These are phyloP conservation scores for Acanthiza pusilla DNA, from an alignment of 2,797 vertebrate species.

Conservation along the genomic window DNA sequence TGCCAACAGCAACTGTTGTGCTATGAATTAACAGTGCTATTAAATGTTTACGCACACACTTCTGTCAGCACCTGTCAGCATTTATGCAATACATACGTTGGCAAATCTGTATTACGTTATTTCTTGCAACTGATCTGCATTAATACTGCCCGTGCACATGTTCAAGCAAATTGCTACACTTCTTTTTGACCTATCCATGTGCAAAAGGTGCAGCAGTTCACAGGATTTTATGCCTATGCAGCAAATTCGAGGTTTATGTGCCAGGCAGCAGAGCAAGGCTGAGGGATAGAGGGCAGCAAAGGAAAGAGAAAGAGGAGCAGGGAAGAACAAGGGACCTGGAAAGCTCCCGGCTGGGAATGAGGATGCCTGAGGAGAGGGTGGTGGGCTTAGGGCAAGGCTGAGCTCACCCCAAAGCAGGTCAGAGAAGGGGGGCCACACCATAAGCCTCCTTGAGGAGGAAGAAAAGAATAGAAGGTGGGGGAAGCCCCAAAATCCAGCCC, in stretches of 20 bases:
- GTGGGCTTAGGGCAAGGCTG: neutral
- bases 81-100: constrained; percentile 68
- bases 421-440: neutral
- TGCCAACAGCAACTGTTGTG: constrained; percentile 66
- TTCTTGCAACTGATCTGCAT: constrained; percentile 64
- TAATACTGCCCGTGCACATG: constrained; percentile 57
- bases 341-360: neutral
- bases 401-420: neutral
- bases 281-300: constrained; percentile 59
- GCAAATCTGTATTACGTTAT: constrained; percentile 68
- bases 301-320: constrained; percentile 46
- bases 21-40: constrained; percentile 68
- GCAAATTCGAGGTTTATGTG: neutral
- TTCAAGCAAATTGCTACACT: constrained; percentile 67
- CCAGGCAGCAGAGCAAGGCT: neutral
- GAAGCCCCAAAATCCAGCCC: neutral
- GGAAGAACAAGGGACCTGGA: neutral
- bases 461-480: neutral
- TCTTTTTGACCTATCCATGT: constrained; percentile 57
- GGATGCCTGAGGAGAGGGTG: neutral
- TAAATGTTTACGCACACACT: constrained; percentile 66
- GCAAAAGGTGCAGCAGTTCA: constrained; percentile 60
- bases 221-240: constrained; percentile 57
- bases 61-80: constrained; percentile 69
- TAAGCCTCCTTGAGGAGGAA: neutral